Evolutionary conservation across 2,113 vertebrate genomes (phyloP).

Genomic region (Hassar affinis): DNA sequence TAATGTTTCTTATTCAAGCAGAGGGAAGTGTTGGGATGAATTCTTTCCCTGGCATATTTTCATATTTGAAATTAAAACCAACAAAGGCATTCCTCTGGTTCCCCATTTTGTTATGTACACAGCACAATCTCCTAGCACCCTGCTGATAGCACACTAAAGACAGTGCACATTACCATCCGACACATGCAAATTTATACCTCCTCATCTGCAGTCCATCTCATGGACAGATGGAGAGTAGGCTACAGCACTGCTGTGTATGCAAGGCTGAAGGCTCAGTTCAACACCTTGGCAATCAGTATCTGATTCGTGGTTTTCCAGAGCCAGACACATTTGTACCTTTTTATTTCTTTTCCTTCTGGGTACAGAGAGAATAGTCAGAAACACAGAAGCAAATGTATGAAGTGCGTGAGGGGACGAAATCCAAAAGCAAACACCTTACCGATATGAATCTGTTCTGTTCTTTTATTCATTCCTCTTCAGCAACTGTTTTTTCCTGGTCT

Average conservation of each 20-base stretch:
- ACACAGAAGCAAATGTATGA: not conserved
- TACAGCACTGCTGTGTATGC: conserved; percentile 4
- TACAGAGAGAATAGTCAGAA: not conserved
- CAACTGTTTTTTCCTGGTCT: not conserved
- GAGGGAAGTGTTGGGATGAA: conserved; percentile 2
- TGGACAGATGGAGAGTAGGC: conserved; percentile 32
- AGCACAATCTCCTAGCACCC: not conserved
- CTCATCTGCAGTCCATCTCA: conserved; percentile 21
- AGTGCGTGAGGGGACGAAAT: not conserved
- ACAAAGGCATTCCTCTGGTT: conserved; percentile 15
- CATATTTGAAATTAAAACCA: conserved; percentile 51
- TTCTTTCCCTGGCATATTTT: conserved; percentile 29
- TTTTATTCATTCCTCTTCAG: not conserved
- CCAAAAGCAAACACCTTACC: not conserved
- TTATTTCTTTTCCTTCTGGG: not conserved
- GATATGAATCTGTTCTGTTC: not conserved
- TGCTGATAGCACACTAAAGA: conserved; percentile 15
- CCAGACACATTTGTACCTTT: not conserved
- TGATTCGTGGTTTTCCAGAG: not conserved
- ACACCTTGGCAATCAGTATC: conserved; percentile 1
- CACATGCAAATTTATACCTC: conserved; percentile 39
- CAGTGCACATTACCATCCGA: conserved; percentile 2
- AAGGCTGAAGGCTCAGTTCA: conserved; percentile 21
- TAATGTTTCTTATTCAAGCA: conserved; percentile 10
- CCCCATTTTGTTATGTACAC: conserved; percentile 39